Evolutionary conservation across 2,888 invertebrate genomes (phyloP).

Genomic region (Labia minor): DNA sequence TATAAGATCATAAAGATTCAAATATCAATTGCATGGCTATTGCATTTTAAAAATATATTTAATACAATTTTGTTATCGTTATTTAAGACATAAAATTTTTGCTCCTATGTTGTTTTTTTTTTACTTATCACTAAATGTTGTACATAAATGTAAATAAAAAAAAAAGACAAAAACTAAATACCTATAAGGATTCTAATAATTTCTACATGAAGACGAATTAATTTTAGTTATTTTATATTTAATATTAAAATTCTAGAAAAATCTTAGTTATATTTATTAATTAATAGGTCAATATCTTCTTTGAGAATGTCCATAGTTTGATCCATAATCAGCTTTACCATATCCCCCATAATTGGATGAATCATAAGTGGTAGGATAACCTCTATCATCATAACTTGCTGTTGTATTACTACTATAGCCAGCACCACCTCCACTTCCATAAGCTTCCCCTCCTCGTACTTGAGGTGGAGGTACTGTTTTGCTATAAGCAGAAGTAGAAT

Average conservation of each 20-base stretch:
- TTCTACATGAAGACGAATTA: not conserved
- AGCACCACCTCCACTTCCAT: constrained; percentile 18
- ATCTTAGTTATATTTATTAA: not conserved
- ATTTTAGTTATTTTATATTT: not conserved
- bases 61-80: not conserved
- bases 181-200: not conserved
- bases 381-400: constrained; percentile 23
- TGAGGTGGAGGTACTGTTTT: not conserved
- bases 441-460: not conserved
- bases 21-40: not conserved
- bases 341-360: not conserved
- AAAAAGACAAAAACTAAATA: not conserved
- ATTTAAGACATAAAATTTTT: not conserved
- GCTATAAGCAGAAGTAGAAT: not conserved
- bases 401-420: constrained; percentile 24
- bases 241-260: constrained; percentile 13
- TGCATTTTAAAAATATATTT: not conserved
- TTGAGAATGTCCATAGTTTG: not conserved
- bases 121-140: not conserved
- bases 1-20: too few species aligned
- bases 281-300: not conserved
- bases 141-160: not conserved
- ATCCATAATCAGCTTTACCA: not conserved
- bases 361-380: constrained; percentile 21
- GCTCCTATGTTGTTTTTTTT: not conserved